A percentile compares a stretch with the other conserved stretches of the same genome.
These are phyloP conservation scores for Pogonus chalceus DNA, from an alignment of 1,140 invertebrate genomes.

Conservation along the genomic window DNA sequence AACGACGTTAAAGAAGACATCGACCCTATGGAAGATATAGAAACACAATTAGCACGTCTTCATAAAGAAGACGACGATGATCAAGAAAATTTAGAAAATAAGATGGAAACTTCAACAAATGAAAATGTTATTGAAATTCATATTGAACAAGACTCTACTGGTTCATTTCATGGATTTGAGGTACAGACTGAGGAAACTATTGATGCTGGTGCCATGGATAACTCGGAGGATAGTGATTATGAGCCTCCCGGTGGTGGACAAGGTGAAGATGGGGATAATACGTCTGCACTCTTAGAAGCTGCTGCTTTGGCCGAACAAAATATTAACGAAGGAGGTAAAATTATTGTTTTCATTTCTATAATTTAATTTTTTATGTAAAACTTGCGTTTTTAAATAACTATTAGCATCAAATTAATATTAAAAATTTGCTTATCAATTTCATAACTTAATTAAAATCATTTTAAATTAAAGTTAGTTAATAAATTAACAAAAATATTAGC, in stretches of 20 bases:
- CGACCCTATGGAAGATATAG: slow-evolving; percentile 30
- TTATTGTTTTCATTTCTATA: background rate
- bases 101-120: background rate
- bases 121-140: background rate
- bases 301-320: slow-evolving; percentile 15
- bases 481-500: no score
- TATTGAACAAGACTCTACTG: background rate
- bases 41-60: slow-evolving; percentile 29
- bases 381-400: no score
- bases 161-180: background rate
- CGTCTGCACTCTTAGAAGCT: slow-evolving; percentile 13
- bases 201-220: slow-evolving; percentile 23
- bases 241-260: slow-evolving; percentile 15
- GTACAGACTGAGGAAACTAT: slow-evolving; percentile 14
- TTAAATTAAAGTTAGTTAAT: no score
- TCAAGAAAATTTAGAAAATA: background rate
- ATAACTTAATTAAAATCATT: no score
- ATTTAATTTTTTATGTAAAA: no score
- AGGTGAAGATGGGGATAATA: slow-evolving; percentile 8
- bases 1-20: slow-evolving; percentile 15
- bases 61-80: slow-evolving; percentile 20
- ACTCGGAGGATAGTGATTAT: slow-evolving; percentile 25
- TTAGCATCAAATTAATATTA: no score
- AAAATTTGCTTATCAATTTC: no score
- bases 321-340: slow-evolving; percentile 8